A percentile compares a stretch with the other conserved stretches of the same genome.
These are phyloP conservation scores for Deroplatys truncata DNA, from an alignment of 2,888 invertebrate genomes.

Conservation along the genomic window DNA sequence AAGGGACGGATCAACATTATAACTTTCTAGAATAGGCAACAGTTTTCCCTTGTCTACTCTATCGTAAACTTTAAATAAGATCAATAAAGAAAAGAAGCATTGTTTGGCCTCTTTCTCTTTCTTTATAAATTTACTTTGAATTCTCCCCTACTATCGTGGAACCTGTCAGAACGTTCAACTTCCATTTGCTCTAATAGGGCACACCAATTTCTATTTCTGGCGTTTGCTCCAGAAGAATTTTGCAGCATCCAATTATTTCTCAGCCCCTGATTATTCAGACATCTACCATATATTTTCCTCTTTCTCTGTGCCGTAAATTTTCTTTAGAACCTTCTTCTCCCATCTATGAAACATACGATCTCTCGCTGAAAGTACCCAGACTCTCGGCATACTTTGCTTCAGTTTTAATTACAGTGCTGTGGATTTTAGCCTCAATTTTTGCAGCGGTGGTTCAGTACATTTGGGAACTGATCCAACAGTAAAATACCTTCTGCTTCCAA, in stretches of 20 bases:
- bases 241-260: background rate
- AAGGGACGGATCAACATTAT: too few species aligned
- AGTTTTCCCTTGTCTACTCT: too few species aligned
- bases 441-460: background rate
- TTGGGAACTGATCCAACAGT: too few species aligned
- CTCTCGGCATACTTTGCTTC: background rate
- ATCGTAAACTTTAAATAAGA: too few species aligned
- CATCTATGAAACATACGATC: background rate
- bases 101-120: too few species aligned
- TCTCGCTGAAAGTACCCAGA: background rate
- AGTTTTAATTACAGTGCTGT: background rate
- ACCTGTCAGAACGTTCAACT: too few species aligned
- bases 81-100: too few species aligned
- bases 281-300: background rate
- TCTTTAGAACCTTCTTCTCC: background rate
- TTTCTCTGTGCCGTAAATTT: background rate
- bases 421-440: background rate
- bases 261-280: background rate
- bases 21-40: too few species aligned
- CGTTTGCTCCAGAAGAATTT: background rate
- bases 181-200: too few species aligned
- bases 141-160: too few species aligned
- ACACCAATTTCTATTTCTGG: background rate
- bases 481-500: too few species aligned
- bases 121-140: too few species aligned